Conservation (phyloP, 2,113 vertebrate species). For the Callionymus lyra region DNA sequence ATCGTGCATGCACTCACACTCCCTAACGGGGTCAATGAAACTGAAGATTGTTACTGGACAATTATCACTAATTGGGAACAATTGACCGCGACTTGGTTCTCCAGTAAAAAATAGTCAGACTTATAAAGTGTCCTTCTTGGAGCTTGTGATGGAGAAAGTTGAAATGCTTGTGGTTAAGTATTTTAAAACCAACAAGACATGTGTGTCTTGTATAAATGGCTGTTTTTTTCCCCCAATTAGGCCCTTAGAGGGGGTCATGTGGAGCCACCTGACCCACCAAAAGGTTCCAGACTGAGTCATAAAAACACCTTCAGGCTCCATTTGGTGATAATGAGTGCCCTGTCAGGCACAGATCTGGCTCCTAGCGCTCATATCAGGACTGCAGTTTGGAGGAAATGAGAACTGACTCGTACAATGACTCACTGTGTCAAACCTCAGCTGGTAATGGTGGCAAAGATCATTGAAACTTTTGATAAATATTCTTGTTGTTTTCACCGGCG, state of each 20-base stretch:
- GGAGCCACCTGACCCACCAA: slow-evolving; percentile 27
- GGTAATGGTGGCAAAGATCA: slow-evolving; percentile 22
- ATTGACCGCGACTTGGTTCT: slow-evolving; percentile 36
- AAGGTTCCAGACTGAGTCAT: slow-evolving; percentile 34
- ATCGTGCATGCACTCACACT: slow-evolving; percentile 20
- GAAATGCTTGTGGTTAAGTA: background rate
- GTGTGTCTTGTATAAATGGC: slow-evolving; percentile 8
- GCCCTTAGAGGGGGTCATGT: slow-evolving; percentile 25
- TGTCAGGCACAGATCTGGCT: slow-evolving; percentile 30
- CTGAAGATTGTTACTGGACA: slow-evolving; percentile 37
- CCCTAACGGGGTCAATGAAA: slow-evolving; percentile 24
- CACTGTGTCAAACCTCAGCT: slow-evolving; percentile 34
- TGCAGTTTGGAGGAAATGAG: slow-evolving; percentile 46
- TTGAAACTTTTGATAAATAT: slow-evolving; percentile 38
- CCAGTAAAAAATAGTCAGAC: slow-evolving; percentile 33
- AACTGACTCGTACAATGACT: slow-evolving; percentile 56
- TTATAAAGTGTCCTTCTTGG: slow-evolving; percentile 8
- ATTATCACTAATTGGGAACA: slow-evolving; percentile 53
- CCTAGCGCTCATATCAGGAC: slow-evolving; percentile 27
- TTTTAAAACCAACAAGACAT: slow-evolving; percentile 1
- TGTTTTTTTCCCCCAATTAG: slow-evolving; percentile 29
- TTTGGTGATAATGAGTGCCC: slow-evolving; percentile 50
- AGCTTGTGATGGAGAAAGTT: slow-evolving; percentile 1
- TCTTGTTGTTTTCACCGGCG: no score
- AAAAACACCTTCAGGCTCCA: slow-evolving; percentile 56